A percentile compares a stretch with the other conserved stretches of the same genome.
phyloP scores from a whole-genome alignment of 2,888 invertebrate species.

The Panorpa germanica region DNA sequence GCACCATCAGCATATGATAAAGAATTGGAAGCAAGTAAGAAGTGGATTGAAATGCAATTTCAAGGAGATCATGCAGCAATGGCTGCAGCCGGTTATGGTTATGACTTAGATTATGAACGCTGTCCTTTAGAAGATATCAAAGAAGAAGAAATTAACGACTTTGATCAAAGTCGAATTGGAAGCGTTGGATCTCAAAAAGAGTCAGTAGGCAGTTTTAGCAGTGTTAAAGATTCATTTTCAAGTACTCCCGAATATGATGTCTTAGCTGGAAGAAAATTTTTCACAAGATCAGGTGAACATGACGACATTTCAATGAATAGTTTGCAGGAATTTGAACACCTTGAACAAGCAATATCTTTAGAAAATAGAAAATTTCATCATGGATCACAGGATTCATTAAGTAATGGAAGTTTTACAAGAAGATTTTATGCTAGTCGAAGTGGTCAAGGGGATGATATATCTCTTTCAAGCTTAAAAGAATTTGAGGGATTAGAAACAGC shows the following conservation, averaged over 20 bases:
- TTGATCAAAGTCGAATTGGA: constrained; percentile 61
- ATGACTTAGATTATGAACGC: constrained; percentile 63
- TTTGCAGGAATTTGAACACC: constrained; percentile 82
- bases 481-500: constrained; percentile 85
- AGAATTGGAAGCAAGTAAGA: constrained; percentile 57
- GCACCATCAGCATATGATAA: too few relatives aligned
- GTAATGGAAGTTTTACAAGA: constrained; percentile 63
- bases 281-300: constrained; percentile 65
- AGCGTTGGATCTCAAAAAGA: constrained; percentile 60
- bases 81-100: constrained; percentile 38
- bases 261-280: constrained; percentile 63
- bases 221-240: constrained; percentile 73
- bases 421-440: constrained; percentile 49
- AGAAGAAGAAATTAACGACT: constrained; percentile 78
- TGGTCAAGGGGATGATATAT: constrained; percentile 68
- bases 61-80: constrained; percentile 47
- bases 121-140: constrained; percentile 80
- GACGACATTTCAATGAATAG: constrained; percentile 87
- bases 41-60: constrained; percentile 83
- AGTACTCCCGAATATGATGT: constrained; percentile 87
- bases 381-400: constrained; percentile 71
- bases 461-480: constrained; percentile 73
- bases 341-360: constrained; percentile 67
- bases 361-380: constrained; percentile 56
- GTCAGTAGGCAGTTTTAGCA: constrained; percentile 61